Evolutionary conservation across 2,113 vertebrate genomes (phyloP).

Genomic region (Progne subis): DNA sequence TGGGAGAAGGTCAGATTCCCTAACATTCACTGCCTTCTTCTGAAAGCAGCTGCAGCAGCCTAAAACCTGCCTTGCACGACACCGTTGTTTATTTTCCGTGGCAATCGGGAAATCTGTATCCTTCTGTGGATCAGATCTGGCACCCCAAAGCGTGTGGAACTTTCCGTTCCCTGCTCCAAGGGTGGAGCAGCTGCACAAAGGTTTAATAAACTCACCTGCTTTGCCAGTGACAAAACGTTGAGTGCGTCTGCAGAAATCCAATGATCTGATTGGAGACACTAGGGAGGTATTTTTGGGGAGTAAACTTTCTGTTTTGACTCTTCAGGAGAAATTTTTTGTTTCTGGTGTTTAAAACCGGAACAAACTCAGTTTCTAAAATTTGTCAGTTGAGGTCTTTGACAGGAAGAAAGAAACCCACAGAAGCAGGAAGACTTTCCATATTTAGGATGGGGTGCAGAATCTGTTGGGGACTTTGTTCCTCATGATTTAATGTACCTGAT

Average conservation of each 20-base stretch:
- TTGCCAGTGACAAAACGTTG: not conserved
- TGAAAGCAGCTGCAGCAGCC: not conserved
- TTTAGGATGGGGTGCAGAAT: not conserved
- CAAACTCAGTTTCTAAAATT: not conserved
- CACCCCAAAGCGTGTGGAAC: not conserved
- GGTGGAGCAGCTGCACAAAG: not conserved
- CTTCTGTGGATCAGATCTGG: not conserved
- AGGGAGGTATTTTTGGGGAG: not conserved
- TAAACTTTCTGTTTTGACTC: not conserved
- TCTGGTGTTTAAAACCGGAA: not conserved
- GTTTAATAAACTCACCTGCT: not conserved
- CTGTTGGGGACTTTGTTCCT: not conserved
- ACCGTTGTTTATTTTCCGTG: not conserved
- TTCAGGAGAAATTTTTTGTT: not conserved
- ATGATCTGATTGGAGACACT: accelerated
- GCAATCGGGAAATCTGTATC: not conserved
- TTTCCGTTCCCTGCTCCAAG: not conserved
- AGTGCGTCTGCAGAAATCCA: accelerated
- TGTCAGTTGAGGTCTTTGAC: not conserved
- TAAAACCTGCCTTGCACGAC: not conserved
- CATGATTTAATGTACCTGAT: not conserved
- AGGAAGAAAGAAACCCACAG: not conserved
- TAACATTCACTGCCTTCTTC: not conserved
- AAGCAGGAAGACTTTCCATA: not conserved
- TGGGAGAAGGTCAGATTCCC: not conserved